Evolutionary conservation across 2,113 vertebrate species (phyloP).

Genomic region (Megaceryle maxima): DNA sequence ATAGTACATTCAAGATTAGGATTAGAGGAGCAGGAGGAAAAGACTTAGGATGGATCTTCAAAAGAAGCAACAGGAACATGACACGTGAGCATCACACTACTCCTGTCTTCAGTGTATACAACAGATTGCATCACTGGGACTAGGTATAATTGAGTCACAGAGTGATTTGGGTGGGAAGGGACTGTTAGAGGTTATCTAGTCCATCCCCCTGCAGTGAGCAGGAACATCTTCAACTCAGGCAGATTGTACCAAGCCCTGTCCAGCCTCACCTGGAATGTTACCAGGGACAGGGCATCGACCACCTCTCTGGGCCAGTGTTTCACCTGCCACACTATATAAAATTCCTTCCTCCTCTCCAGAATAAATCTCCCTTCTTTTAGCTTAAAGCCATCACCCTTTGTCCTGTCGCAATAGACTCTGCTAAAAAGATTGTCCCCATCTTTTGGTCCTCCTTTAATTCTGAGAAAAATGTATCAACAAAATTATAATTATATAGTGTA

Average conservation of each 20-base stretch:
- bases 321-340: not conserved
- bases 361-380: not conserved
- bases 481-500: not conserved
- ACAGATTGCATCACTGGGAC: not conserved
- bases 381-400: not conserved
- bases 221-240: not conserved
- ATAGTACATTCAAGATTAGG: not conserved
- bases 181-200: not conserved
- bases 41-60: not conserved
- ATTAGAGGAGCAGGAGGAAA: not conserved
- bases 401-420: not conserved
- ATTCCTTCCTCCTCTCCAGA: not conserved
- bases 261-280: not conserved
- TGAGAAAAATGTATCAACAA: not conserved
- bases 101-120: fast-evolving
- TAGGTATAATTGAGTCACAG: too few relatives aligned
- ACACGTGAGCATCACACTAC: fast-evolving
- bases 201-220: not conserved
- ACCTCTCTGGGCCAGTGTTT: not conserved
- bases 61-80: not conserved
- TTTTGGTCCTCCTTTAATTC: not conserved
- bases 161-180: not conserved
- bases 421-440: not conserved
- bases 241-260: not conserved
- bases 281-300: not conserved